Base-by-base conservation (phyloP, 2,797 vertebrate species). In the Dicrostonyx torquatus region DNA sequence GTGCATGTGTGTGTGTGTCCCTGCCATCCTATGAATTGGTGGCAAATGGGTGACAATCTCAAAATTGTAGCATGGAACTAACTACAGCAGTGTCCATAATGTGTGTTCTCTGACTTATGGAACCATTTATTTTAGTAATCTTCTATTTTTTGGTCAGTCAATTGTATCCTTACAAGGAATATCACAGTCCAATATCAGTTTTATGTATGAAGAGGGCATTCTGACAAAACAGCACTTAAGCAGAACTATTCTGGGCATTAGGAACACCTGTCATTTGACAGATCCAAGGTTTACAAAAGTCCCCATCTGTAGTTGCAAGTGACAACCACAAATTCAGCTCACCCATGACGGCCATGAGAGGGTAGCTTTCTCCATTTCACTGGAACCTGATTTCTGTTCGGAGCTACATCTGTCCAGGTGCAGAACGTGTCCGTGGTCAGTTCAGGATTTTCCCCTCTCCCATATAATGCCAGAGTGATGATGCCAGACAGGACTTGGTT, bases 91-190 rank as follows among this genome's bases (percentile, higher is more conserved):
- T 0, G 77, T 95, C 0, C 0, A 0, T 40, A 72, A 90, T 87
- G 89, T 77, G 0, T 40, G 2, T 24, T 90, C 84, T 83, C 94
- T 90, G 79, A 89, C 93, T 83, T 14, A 22, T 12, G 5, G 89
- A 22, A 31, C 2, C 0, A 26, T 97, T 97, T 94, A 82, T 92
- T 89, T 94, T 85, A 87, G 58, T 95, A 77, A 97, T 97, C 96
- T 85, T 95, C 96, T 94, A 89, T 55, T 93, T 94, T 40, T 0
- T 62, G 3, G 66, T 92, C 94, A 58, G 34, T 13, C 14, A 72
- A 50, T 53, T 90, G 10, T 26, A 37, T 80, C 43, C 62, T 37
- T 50, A 53, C 37, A 1, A 26, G n/a, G 45, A 37, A 4, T 18
- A 24, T 43, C 29, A n/a, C 0, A 26, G 55, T 40, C 0, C 48